Conservation (phyloP, 2,113 vertebrate species). For the Engystomops pustulosus region DNA sequence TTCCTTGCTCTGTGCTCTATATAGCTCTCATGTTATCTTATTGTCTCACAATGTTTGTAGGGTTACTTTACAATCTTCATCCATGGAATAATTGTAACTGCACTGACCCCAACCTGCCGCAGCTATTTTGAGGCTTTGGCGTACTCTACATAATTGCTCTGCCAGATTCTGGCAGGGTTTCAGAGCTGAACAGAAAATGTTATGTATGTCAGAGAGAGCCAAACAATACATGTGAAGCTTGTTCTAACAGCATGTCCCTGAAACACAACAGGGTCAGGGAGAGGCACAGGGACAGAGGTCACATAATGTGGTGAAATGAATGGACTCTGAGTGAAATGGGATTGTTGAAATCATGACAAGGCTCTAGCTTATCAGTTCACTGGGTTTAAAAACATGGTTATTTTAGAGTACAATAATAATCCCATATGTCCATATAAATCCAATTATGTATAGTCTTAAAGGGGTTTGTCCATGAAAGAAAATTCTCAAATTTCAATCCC, state of each 20-base stretch:
- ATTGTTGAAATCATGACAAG: slow-evolving; percentile 12
- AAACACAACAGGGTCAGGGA: slow-evolving; percentile 37
- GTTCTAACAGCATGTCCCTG: slow-evolving; percentile 57
- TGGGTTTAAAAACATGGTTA: neutral
- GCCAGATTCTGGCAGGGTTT: slow-evolving; percentile 47
- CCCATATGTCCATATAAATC: no score
- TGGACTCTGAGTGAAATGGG: slow-evolving; percentile 1
- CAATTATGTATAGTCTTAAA: no score
- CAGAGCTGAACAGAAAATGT: slow-evolving; percentile 54
- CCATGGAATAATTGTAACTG: neutral
- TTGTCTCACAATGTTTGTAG: neutral
- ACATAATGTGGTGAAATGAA: slow-evolving; percentile 39
- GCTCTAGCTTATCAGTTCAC: neutral
- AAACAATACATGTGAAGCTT: slow-evolving; percentile 59
- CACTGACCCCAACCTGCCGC: slow-evolving; percentile 2
- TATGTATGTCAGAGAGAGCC: slow-evolving; percentile 47
- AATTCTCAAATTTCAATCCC: no score
- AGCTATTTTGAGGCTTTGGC: slow-evolving; percentile 15
- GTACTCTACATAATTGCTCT: slow-evolving; percentile 51
- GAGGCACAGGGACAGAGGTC: slow-evolving; percentile 45
- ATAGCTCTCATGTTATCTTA: neutral
- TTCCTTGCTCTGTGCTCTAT: neutral
- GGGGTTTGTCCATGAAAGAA: no score
- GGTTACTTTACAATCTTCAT: neutral
- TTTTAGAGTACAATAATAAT: no score